A percentile compares a stretch with the other conserved stretches of the same genome.
These are phyloP conservation scores for Halcyon smyrnensis DNA, from an alignment of 2,797 vertebrate species.

Conservation along the genomic window DNA sequence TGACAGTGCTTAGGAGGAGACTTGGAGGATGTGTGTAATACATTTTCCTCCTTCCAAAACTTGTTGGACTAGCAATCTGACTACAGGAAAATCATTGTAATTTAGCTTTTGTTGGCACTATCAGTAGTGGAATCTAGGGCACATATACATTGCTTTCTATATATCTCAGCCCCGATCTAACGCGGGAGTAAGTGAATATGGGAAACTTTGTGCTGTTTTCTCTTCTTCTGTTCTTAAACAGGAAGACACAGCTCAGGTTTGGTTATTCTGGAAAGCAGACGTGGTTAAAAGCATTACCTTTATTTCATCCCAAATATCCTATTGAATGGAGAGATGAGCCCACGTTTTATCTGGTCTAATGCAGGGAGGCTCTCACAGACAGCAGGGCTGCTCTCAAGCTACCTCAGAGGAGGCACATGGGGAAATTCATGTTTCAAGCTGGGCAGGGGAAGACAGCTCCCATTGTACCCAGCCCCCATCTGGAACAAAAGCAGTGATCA, in stretches of 20 bases:
- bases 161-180: constrained; percentile 42
- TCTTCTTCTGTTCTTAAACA: neutral
- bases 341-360: fast-evolving
- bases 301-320: neutral
- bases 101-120: constrained; percentile 53
- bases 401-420: fast-evolving
- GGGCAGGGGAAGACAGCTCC: neutral
- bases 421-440: neutral
- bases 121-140: constrained; percentile 47
- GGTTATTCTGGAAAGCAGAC: neutral
- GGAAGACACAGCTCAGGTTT: neutral
- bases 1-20: constrained; percentile 56
- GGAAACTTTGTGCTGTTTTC: neutral
- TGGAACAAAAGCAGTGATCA: neutral
- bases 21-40: constrained; percentile 29
- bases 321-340: neutral
- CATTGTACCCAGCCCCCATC: neutral
- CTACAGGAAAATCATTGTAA: constrained; percentile 48
- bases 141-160: neutral
- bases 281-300: neutral
- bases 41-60: constrained; percentile 51
- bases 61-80: constrained; percentile 47
- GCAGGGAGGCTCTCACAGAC: neutral
- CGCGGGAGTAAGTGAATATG: neutral
- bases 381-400: neutral